Base-by-base conservation (phyloP, 2,113 vertebrate species). In the Tauraco erythrolophus region DNA sequence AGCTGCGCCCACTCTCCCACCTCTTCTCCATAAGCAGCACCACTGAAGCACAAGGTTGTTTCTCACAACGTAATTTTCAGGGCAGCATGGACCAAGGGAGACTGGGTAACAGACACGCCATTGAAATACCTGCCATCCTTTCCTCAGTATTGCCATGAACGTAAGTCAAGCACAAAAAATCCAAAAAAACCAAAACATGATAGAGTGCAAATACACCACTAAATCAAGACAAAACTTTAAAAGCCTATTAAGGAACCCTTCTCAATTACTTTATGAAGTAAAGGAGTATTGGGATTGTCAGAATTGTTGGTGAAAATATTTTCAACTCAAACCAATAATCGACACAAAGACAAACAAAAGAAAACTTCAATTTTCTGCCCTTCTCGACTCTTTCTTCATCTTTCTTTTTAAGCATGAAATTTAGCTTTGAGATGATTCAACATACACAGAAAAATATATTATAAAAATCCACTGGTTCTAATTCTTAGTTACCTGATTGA, bases 151-250 rank as follows among this genome's bases (percentile, higher is more conserved):
- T 31, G 69, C 48, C 37, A 33, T 7, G 30, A 80, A 46, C 0
- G 0, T 11, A 41, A 53, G 11, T 48, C 17, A 57, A 57, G 33
- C 6, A 53, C 19, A 76, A 31, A 61, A 72, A 66, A 13, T 0
- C 2, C 3, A 6, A 14, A 13, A 18, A 30, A 31, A 3, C 7
- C 35, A 56, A 43, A 58, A 43, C 1, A 0, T 7, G 25, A 39
- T 5, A 50, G 23, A 50, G 27, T 27, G 4, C 15, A 65, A 95
- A 89, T 23, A 46, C 1, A 28, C 19, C 27, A 11, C 23, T 50
- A 77, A 50, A 58, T 11, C 25, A 61, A 57, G 45, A 69, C 19
- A 86, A 64, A 87, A 86, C 41, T 28, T 46, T 10, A 41, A 53
- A 39, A 56, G 24, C 5, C 11, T 60, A 1, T 16, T 43, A 61